Conservation (phyloP, 2,113 vertebrate species). For the Myocastor coypus region DNA sequence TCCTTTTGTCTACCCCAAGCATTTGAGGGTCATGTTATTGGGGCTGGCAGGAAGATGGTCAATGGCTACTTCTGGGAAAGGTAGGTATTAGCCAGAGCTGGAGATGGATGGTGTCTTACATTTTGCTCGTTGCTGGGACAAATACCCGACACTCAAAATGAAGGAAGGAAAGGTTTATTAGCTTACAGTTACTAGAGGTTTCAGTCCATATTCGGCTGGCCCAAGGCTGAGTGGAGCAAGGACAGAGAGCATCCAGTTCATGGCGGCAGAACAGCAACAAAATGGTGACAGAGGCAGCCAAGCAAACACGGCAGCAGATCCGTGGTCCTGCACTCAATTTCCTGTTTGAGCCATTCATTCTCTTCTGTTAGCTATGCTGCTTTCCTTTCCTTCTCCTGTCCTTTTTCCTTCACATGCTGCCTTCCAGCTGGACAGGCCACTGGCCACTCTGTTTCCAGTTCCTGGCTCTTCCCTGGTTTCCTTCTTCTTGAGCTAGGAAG, state of each 20-base stretch:
- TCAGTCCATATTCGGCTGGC: too few relatives aligned
- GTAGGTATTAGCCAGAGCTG: background rate
- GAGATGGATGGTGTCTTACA: slow-evolving; percentile 85
- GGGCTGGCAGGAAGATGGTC: slow-evolving; percentile 3
- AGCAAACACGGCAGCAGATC: too few relatives aligned
- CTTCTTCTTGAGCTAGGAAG: slow-evolving; percentile 66
- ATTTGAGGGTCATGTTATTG: slow-evolving; percentile 13
- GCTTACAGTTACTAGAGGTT: too few relatives aligned
- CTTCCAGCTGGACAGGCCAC: slow-evolving; percentile 80
- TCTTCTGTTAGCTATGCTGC: slow-evolving; percentile 92
- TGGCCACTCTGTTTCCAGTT: slow-evolving; percentile 77
- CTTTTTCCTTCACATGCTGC: slow-evolving; percentile 92
- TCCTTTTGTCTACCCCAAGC: slow-evolving; percentile 32
- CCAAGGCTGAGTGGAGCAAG: too few relatives aligned
- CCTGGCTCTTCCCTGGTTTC: slow-evolving; percentile 61
- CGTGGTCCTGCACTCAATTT: slow-evolving; percentile 91
- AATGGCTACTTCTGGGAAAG: slow-evolving; percentile 28
- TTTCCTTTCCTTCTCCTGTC: slow-evolving; percentile 92
- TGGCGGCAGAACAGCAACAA: too few relatives aligned
- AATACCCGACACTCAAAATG: too few relatives aligned
- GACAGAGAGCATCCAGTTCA: too few relatives aligned
- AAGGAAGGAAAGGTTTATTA: too few relatives aligned
- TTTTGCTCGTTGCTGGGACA: too few relatives aligned
- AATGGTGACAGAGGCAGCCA: too few relatives aligned
- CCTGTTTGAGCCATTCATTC: slow-evolving; percentile 92